Percentiles rank a stretch among this genome's conserved stretches.
These are phyloP conservation scores for Arremon aurantiirostris DNA, from an alignment of 2,797 vertebrate genomes.

Conservation along the genomic window DNA sequence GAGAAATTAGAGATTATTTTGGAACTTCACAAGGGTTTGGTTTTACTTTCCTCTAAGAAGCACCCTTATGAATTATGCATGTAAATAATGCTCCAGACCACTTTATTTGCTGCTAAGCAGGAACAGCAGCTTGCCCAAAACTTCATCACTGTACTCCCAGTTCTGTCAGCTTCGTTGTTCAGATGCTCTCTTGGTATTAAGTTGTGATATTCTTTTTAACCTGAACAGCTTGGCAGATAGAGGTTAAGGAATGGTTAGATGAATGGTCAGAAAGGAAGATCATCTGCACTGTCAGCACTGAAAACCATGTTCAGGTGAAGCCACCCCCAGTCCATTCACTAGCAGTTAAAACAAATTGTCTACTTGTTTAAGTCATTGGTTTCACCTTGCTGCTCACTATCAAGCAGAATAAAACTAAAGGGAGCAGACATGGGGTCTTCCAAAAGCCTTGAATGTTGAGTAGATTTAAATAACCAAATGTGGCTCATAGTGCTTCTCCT, in stretches of 20 bases:
- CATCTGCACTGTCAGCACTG: not conserved
- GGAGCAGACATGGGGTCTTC: not conserved
- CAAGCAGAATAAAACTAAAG: not conserved
- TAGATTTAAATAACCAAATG: not conserved
- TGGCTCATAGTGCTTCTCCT: not conserved
- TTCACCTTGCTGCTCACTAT: not conserved
- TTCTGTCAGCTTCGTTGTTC: not conserved
- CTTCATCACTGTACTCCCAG: not conserved
- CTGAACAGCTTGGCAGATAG: not conserved
- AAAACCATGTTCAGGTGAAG: not conserved
- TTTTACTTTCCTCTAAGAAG: not conserved
- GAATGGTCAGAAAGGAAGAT: not conserved
- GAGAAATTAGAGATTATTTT: not conserved
- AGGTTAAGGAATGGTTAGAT: not conserved
- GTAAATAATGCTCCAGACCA: not conserved
- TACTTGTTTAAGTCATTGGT: not conserved
- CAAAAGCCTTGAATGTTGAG: not conserved
- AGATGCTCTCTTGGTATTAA: not conserved
- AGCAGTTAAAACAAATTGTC: not conserved
- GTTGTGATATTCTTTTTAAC: not conserved
- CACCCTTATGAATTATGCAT: not conserved
- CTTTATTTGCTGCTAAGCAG: not conserved
- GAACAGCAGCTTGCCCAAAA: not conserved
- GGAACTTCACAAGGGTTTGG: not conserved
- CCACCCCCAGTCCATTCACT: not conserved